These are phyloP conservation scores for Bombus vancouverensis DNA, from an alignment of 1,140 invertebrate species.

Conservation along the genomic window DNA sequence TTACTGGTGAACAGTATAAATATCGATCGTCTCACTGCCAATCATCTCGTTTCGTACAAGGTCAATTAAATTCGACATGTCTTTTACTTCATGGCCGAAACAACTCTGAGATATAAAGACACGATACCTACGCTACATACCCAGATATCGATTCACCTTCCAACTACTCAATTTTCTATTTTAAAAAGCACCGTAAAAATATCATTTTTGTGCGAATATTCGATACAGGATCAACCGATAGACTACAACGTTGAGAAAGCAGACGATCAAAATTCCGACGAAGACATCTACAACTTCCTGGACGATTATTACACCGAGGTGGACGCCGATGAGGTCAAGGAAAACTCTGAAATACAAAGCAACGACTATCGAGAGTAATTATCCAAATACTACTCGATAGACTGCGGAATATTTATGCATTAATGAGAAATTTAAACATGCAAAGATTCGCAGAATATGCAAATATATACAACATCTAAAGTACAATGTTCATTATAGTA, in stretches of 20 bases:
- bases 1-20: constrained; percentile 39
- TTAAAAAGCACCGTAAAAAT: too few relatives aligned
- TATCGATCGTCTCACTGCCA: constrained; percentile 47
- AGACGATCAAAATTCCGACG: constrained; percentile 37
- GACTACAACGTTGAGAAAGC: constrained; percentile 4
- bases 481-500: too few relatives aligned
- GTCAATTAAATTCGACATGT: constrained; percentile 39
- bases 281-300: constrained; percentile 54
- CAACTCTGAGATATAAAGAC: background rate
- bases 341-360: constrained; percentile 53
- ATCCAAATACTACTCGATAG: background rate
- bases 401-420: background rate
- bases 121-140: too few relatives aligned
- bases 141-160: background rate
- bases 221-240: background rate
- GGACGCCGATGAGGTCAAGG: constrained; percentile 50
- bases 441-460: background rate
- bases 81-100: background rate
- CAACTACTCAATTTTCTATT: background rate
- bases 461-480: background rate
- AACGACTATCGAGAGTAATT: constrained; percentile 64
- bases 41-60: constrained; percentile 49
- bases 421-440: background rate
- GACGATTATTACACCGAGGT: constrained; percentile 63
- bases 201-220: background rate